These are phyloP conservation scores for Eueides isabella DNA, from an alignment of 1,140 invertebrate genomes.

Conservation along the genomic window DNA sequence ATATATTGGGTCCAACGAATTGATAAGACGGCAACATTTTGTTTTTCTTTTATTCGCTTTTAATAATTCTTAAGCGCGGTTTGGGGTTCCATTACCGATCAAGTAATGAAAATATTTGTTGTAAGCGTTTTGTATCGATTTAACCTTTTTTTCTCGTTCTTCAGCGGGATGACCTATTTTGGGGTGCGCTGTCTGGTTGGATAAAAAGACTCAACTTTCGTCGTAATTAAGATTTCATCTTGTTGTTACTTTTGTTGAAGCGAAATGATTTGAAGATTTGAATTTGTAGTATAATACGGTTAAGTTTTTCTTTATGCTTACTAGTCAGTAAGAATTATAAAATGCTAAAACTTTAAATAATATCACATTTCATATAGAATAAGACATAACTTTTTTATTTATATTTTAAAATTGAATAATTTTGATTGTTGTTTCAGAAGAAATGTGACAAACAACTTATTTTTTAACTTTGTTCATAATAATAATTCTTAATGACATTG, in stretches of 20 bases:
- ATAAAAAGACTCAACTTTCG: constrained; percentile 33
- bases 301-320: neutral
- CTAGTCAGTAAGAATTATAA: constrained; percentile 2
- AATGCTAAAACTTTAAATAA: neutral
- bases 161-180: constrained; percentile 34
- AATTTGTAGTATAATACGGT: constrained; percentile 5
- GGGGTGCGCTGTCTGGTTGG: constrained; percentile 24
- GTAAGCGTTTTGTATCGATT: constrained; percentile 36
- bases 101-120: constrained; percentile 36
- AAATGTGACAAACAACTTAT: too few species aligned
- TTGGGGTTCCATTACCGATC: constrained; percentile 27
- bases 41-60: constrained; percentile 21
- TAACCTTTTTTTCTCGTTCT: constrained; percentile 30
- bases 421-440: too few species aligned
- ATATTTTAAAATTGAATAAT: neutral
- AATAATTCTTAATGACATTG: too few species aligned
- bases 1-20: constrained; percentile 59
- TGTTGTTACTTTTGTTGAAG: constrained; percentile 23
- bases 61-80: constrained; percentile 25
- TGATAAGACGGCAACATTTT: constrained; percentile 13
- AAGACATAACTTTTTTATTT: neutral
- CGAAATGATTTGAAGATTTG: constrained; percentile 21
- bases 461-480: too few species aligned
- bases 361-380: too few species aligned
- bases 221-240: constrained; percentile 34